These are phyloP conservation scores for Drosophila mayri DNA, from an alignment of 1,140 invertebrate genomes.

Conservation along the genomic window DNA sequence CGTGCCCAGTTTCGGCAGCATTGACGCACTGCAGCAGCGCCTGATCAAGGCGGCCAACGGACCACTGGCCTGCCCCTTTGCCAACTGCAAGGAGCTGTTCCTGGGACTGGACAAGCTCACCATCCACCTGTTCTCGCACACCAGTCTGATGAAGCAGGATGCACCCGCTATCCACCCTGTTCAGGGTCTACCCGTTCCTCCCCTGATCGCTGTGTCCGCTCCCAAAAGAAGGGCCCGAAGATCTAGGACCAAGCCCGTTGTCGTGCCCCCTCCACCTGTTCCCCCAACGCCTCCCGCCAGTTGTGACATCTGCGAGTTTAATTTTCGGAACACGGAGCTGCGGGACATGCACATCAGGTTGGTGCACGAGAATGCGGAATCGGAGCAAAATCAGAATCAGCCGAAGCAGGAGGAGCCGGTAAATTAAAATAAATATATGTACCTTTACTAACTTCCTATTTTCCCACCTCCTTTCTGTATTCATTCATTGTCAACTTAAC, in stretches of 20 bases:
- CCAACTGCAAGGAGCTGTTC: constrained; percentile 90
- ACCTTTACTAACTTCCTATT: too few species aligned
- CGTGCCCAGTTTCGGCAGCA: constrained; percentile 89
- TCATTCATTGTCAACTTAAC: not conserved
- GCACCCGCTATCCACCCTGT: not conserved
- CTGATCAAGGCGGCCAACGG: constrained; percentile 91
- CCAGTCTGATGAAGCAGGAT: constrained; percentile 66
- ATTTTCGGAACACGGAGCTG: constrained; percentile 89
- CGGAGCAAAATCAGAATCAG: constrained; percentile 1
- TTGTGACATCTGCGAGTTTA: constrained; percentile 90
- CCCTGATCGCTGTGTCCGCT: not conserved
- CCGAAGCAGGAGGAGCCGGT: constrained; percentile 16
- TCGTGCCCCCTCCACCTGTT: constrained; percentile 12
- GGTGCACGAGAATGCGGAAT: constrained; percentile 87
- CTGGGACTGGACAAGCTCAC: constrained; percentile 93
- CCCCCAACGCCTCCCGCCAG: constrained; percentile 63
- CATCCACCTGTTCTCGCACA: constrained; percentile 92
- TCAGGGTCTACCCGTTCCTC: not conserved
- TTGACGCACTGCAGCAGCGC: constrained; percentile 89
- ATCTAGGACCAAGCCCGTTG: constrained; percentile 40
- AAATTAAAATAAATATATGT: not conserved
- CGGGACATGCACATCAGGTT: constrained; percentile 90
- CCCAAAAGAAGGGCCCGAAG: constrained; percentile 57
- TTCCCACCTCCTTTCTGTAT: not conserved
- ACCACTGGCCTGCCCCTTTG: constrained; percentile 89